phyloP scores from a whole-genome alignment of 2,113 vertebrate species.

The Delphinapterus leucas region DNA sequence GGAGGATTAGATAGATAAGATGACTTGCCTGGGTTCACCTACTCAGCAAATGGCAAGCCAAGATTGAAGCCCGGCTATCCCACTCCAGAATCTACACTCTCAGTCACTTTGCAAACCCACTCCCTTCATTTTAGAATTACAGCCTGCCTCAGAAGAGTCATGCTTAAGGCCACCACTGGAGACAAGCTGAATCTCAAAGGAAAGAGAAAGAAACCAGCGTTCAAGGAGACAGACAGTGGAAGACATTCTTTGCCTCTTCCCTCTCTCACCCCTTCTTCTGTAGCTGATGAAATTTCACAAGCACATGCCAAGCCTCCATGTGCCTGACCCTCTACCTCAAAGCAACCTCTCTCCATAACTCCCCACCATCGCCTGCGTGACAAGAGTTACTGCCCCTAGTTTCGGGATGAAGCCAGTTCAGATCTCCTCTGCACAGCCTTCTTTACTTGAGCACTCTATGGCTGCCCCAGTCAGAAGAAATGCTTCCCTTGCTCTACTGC shows the following conservation, averaged over 20 bases:
- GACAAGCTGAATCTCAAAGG: neutral
- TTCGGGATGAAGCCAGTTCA: neutral
- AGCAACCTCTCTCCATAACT: neutral
- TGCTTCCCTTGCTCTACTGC: neutral
- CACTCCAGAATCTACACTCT: neutral
- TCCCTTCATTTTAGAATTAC: neutral
- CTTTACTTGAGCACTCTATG: neutral
- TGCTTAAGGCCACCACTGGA: neutral
- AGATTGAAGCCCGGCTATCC: neutral
- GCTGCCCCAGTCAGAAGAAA: neutral
- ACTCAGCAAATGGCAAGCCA: neutral
- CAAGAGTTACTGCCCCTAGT: neutral
- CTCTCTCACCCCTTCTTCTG: neutral
- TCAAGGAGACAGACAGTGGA: neutral
- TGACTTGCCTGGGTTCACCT: neutral
- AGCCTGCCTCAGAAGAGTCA: neutral
- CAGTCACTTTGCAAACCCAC: neutral
- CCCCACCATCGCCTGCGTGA: neutral
- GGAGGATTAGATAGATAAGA: neutral
- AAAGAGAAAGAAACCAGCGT: neutral
- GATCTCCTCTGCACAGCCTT: neutral
- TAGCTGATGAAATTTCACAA: neutral
- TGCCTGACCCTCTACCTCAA: neutral
- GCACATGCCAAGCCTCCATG: rapidly evolving
- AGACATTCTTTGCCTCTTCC: neutral